These are phyloP conservation scores for Vanessa tameamea DNA, from an alignment of 1,140 invertebrate species.

Conservation along the genomic window DNA sequence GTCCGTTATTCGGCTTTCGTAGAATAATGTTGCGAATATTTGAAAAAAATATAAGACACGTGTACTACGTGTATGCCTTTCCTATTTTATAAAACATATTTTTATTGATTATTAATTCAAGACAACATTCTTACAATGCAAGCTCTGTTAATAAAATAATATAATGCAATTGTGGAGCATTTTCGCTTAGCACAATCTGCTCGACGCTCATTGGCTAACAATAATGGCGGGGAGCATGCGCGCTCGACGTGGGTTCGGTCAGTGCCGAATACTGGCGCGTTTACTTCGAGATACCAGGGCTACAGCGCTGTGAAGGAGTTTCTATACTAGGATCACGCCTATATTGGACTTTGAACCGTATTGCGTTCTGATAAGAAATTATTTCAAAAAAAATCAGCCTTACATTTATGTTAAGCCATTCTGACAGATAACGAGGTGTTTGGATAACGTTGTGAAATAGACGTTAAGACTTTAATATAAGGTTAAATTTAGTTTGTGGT, in stretches of 20 bases:
- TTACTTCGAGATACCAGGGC: slow-evolving; percentile 75
- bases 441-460: slow-evolving; percentile 41
- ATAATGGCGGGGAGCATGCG: slow-evolving; percentile 76
- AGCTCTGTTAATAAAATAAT: neutral
- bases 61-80: neutral
- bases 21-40: slow-evolving; percentile 20
- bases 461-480: slow-evolving; percentile 35
- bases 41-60: slow-evolving; percentile 9
- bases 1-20: slow-evolving; percentile 33
- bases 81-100: slow-evolving; percentile 6
- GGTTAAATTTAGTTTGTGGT: slow-evolving; percentile 35
- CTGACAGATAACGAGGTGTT: slow-evolving; percentile 60
- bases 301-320: slow-evolving; percentile 75
- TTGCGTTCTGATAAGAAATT: slow-evolving; percentile 9
- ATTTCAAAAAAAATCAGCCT: slow-evolving; percentile 23
- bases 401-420: slow-evolving; percentile 60
- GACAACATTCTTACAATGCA: slow-evolving; percentile 11
- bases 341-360: slow-evolving; percentile 46
- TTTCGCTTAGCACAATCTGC: slow-evolving; percentile 52
- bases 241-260: slow-evolving; percentile 63
- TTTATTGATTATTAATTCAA: slow-evolving; percentile 16
- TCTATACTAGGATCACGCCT: slow-evolving; percentile 31
- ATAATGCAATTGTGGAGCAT: slow-evolving; percentile 38
- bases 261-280: slow-evolving; percentile 77
- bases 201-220: slow-evolving; percentile 68